A percentile compares a stretch with the other conserved stretches of the same genome.
Evolutionary conservation across 2,888 invertebrate genomes (phyloP).

Genomic region (Amorpha juglandis): DNA sequence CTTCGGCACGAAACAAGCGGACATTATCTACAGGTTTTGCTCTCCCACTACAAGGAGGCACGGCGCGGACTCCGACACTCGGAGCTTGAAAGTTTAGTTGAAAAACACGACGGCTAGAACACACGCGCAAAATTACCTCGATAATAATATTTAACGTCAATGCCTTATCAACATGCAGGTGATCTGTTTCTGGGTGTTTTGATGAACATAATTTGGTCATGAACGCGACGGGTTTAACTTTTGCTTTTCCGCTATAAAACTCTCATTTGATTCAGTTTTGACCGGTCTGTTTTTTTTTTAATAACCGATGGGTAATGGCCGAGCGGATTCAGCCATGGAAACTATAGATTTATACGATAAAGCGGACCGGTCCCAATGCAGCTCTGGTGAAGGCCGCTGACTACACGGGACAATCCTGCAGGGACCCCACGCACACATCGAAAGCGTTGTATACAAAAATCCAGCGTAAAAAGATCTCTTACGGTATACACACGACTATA

Average conservation of each 20-base stretch:
- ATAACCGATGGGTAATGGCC: constrained; percentile 25
- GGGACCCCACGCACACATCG: constrained; percentile 60
- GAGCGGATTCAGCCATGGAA: constrained; percentile 38
- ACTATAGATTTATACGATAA: constrained; percentile 53
- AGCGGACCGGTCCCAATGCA: constrained; percentile 73
- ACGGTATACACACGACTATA: constrained; percentile 48
- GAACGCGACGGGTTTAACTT: constrained; percentile 31
- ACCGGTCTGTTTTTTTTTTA: constrained; percentile 24
- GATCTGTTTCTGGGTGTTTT: constrained; percentile 3
- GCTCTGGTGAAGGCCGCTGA: constrained; percentile 81
- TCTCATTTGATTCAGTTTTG: constrained; percentile 33
- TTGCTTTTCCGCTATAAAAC: constrained; percentile 36
- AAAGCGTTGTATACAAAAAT: constrained; percentile 38
- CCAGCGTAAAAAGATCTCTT: constrained; percentile 48
- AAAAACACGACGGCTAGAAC: constrained; percentile 68
- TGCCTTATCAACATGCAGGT: constrained; percentile 2
- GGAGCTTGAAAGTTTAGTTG: constrained; percentile 77
- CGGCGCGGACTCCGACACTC: constrained; percentile 75
- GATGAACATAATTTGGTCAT: constrained; percentile 1
- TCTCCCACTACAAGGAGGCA: constrained; percentile 82
- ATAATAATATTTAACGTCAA: not conserved
- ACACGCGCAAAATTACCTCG: constrained; percentile 52
- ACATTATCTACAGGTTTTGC: constrained; percentile 83
- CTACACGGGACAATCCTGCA: constrained; percentile 71
- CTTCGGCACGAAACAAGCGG: constrained; percentile 75